Percentiles rank a stretch among this genome's conserved stretches.
phyloP scores from a whole-genome alignment of 2,888 invertebrate species.

The Oligia fasciuncula region DNA sequence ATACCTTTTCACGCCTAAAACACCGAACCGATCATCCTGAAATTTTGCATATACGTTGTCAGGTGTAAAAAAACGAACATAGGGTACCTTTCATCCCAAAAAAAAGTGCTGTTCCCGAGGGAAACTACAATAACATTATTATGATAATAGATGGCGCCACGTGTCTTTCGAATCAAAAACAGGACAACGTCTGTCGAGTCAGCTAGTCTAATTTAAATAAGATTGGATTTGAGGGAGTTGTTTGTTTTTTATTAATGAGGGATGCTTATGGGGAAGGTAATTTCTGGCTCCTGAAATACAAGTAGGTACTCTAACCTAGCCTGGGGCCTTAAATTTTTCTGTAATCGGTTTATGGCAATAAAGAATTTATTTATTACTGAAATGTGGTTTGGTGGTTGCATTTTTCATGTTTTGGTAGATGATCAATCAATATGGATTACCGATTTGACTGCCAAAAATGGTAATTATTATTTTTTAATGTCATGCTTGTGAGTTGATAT shows the following conservation, averaged over 20 bases:
- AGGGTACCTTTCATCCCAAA: too few species aligned
- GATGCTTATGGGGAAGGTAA: background rate
- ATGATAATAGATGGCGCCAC: too few species aligned
- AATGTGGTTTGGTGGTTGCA: background rate
- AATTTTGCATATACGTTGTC: too few species aligned
- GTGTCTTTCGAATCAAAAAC: too few species aligned
- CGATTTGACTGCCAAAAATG: background rate
- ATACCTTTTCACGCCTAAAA: too few species aligned
- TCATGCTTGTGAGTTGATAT: background rate
- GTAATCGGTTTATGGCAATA: background rate
- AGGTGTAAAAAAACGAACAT: too few species aligned
- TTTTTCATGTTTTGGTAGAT: background rate
- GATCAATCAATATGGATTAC: background rate
- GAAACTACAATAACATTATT: too few species aligned
- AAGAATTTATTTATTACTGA: background rate
- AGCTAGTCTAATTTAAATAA: constrained; percentile 53
- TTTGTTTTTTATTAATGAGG: background rate
- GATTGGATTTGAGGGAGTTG: constrained; percentile 44
- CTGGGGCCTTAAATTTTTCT: background rate
- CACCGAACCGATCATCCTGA: too few species aligned
- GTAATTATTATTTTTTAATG: background rate
- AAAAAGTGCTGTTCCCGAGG: too few species aligned
- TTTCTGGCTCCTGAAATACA: background rate
- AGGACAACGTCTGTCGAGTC: too few species aligned
- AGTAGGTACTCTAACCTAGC: background rate